Conservation (phyloP, 2,888 invertebrate genomes). For the Adineta ricciae region DNA sequence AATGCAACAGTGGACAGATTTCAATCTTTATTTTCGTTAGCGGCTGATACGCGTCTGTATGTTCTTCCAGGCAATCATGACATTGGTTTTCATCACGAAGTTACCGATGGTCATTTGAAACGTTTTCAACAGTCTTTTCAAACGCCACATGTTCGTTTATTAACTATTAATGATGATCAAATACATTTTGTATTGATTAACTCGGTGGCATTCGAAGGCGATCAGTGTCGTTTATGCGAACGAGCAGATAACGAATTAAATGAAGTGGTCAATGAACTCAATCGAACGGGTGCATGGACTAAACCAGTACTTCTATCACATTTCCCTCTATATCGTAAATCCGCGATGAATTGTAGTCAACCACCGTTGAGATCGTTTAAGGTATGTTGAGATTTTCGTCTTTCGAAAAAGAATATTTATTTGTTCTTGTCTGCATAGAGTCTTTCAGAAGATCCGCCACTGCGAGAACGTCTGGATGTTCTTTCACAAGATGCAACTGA, state of each 20-base stretch:
- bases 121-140: conserved; percentile 56
- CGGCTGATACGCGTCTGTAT: conserved; percentile 53
- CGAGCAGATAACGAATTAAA: conserved; percentile 59
- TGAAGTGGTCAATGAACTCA: conserved; percentile 42
- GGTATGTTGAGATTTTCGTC: neutral
- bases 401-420: too few species aligned
- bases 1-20: neutral
- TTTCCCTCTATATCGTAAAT: conserved; percentile 79
- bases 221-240: conserved; percentile 75
- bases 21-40: neutral
- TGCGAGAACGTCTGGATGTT: neutral
- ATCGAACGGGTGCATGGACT: conserved; percentile 37
- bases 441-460: neutral
- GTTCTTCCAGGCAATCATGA: conserved; percentile 89
- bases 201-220: conserved; percentile 92
- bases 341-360: conserved; percentile 70
- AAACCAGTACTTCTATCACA: conserved; percentile 60
- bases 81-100: conserved; percentile 80
- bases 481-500: conserved; percentile 7
- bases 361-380: neutral
- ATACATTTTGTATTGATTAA: conserved; percentile 81
- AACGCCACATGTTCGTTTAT: conserved; percentile 25
- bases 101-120: conserved; percentile 41
- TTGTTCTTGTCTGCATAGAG: too few species aligned
- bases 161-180: conserved; percentile 53